A percentile compares a stretch with the other conserved stretches of the same genome.
Conservation (phyloP, 2,797 vertebrate genomes). For the Mormyrops attenuatus region DNA sequence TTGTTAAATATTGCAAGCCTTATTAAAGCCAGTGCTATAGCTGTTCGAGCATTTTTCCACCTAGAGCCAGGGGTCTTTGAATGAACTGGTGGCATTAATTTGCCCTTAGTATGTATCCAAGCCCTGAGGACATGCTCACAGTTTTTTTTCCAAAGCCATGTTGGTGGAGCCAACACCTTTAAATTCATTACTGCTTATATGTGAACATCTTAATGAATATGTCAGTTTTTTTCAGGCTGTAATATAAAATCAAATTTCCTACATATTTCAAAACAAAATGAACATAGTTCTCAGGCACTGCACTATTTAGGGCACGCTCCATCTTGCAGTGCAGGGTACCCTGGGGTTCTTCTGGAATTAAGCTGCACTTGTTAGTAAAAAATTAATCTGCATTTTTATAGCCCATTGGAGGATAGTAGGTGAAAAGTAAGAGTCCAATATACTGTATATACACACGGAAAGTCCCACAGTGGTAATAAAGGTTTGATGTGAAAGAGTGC, state of each 20-base stretch:
- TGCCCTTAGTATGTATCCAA: neutral
- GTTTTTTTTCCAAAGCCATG: neutral
- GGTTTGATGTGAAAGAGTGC: neutral
- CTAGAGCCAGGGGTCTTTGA: neutral
- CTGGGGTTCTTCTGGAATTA: neutral
- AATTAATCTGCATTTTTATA: neutral
- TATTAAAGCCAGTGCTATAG: neutral
- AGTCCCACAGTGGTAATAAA: neutral
- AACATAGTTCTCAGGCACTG: neutral
- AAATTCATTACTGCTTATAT: neutral
- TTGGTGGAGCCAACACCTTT: neutral
- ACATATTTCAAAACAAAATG: neutral
- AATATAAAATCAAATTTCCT: neutral
- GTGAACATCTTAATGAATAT: neutral
- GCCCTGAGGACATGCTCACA: neutral
- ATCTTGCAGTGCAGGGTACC: neutral
- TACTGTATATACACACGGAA: neutral
- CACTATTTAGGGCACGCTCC: neutral
- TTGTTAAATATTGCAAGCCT: neutral
- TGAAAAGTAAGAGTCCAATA: neutral
- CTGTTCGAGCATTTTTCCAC: neutral
- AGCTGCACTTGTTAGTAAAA: conserved; percentile 7
- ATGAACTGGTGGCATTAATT: neutral
- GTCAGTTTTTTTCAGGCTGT: neutral
- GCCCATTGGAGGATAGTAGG: neutral